Percentiles rank a stretch among this genome's conserved stretches.
phyloP scores from a whole-genome alignment of 2,113 vertebrate genomes.

The Delphinus delphis region DNA sequence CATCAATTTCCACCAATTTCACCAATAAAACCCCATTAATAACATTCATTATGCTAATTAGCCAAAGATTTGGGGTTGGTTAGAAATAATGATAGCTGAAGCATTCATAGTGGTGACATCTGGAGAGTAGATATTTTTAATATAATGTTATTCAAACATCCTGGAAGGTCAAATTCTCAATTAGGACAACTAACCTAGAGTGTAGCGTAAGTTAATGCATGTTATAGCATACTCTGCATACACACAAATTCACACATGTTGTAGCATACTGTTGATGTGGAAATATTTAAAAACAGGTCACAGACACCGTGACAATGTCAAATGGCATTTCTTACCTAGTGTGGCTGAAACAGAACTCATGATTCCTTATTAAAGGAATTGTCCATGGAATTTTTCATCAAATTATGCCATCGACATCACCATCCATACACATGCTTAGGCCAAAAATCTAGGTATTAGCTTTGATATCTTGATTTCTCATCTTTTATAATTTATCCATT shows the following conservation, averaged over 20 bases:
- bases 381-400: constrained; percentile 8
- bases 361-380: background rate
- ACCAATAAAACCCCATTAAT: background rate
- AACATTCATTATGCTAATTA: background rate
- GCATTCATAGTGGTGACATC: background rate
- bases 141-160: background rate
- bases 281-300: background rate
- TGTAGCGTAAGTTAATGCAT: background rate
- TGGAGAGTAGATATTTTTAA: background rate
- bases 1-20: background rate
- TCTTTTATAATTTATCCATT: background rate
- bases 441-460: background rate
- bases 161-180: constrained; percentile 1
- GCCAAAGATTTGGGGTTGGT: background rate
- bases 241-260: background rate
- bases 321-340: background rate
- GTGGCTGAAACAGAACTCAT: background rate
- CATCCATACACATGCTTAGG: background rate
- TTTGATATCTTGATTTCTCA: constrained; percentile 6
- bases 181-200: background rate
- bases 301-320: background rate
- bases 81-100: background rate
- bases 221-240: background rate
- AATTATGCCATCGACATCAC: background rate
- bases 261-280: background rate